phyloP scores from a whole-genome alignment of 2,797 vertebrate species.

The Setipinna tenuifilis region DNA sequence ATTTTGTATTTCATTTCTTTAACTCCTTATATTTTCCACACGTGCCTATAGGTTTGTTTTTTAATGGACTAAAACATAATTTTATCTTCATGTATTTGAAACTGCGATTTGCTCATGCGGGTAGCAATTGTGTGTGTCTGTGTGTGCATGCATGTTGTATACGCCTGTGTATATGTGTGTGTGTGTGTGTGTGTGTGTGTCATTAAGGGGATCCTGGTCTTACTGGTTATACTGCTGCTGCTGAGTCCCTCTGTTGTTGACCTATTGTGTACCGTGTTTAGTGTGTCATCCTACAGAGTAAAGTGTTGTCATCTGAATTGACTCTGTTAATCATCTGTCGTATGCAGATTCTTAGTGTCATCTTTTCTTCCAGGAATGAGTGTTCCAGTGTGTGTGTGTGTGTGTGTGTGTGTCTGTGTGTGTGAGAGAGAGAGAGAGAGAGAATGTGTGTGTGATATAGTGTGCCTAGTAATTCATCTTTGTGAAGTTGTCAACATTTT shows the following conservation, averaged over 20 bases:
- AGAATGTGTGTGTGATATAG: slow-evolving; percentile 14
- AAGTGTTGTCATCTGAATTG: not conserved
- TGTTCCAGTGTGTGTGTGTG: not conserved
- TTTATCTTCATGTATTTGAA: not conserved
- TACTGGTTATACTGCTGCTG: not conserved
- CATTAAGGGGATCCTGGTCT: not conserved
- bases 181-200: not conserved
- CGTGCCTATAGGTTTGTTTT: slow-evolving; percentile 45
- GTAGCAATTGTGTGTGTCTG: not conserved
- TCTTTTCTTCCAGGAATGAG: not conserved
- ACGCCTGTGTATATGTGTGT: not conserved
- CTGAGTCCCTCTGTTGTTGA: not conserved
- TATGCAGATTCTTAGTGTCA: not conserved
- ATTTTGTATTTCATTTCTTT: slow-evolving; percentile 39
- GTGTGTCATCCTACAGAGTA: not conserved
- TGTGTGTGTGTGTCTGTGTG: slow-evolving; percentile 14
- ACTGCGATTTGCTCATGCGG: not conserved
- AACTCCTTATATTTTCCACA: slow-evolving; percentile 32
- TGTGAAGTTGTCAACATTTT: not conserved
- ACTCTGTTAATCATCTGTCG: not conserved
- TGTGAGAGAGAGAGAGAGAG: not conserved
- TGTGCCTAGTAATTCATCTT: not conserved
- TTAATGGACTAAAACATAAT: not conserved
- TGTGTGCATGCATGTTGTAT: slow-evolving; percentile 15
- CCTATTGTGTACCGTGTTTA: not conserved